Evolutionary conservation across 2,113 vertebrate species (phyloP).

Genomic region (Sardina pilchardus): DNA sequence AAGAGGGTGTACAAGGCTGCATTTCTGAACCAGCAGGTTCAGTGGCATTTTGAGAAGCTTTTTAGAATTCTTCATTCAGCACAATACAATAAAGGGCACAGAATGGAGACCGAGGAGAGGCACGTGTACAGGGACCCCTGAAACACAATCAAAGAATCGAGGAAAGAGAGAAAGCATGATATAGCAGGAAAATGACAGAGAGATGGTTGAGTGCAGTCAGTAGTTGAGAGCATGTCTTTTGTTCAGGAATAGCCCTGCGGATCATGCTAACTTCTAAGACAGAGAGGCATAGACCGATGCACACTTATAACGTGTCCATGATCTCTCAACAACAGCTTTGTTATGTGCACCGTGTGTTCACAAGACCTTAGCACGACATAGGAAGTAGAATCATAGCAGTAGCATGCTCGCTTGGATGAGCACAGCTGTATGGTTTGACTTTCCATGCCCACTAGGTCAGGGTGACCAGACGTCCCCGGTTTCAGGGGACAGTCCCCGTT

Average conservation of each 20-base stretch:
- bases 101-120: no score
- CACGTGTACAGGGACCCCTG: no score
- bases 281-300: conserved; percentile 69
- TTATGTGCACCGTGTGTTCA: conserved; percentile 63
- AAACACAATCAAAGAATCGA: no score
- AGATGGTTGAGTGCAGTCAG: no score
- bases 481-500: no score
- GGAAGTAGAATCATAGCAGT: background rate
- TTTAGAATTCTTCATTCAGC: no score
- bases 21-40: no score
- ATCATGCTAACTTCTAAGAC: conserved; percentile 66
- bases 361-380: conserved; percentile 11
- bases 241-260: conserved; percentile 52
- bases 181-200: no score
- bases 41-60: no score
- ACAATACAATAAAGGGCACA: no score
- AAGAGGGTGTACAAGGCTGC: no score
- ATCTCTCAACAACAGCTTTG: conserved; percentile 39
- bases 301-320: conserved; percentile 60
- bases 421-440: background rate
- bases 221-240: background rate
- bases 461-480: no score
- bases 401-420: background rate
- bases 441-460: background rate
- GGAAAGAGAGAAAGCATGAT: conserved; percentile 43